Base-by-base conservation (phyloP, 2,113 vertebrate genomes). In the Tragelaphus scriptus region DNA sequence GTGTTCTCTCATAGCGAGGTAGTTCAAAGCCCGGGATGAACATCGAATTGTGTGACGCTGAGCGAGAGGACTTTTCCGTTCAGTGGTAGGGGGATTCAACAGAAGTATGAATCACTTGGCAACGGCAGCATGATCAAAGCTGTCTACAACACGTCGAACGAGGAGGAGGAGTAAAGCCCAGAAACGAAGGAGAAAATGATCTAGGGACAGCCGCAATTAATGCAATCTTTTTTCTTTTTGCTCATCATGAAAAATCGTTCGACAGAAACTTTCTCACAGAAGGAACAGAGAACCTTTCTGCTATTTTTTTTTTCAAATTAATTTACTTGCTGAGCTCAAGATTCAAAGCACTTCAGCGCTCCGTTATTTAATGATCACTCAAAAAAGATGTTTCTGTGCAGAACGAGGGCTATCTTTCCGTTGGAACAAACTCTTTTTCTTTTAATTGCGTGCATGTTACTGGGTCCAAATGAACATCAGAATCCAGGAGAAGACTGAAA, bases 221-320 rank as follows among this genome's bases (percentile, higher is more conserved):
- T 3, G 0, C 55, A 51, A 82, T 98, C 96, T 92, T 85, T 98
- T 91, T 97, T 90, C 82, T 40, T 96, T 94, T 81, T 56, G 36
- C 65, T 88, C 97, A 84, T 97, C 61, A 75, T 92, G 94, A 80
- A 61, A 58, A 91, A 92, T 53, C 80, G 93, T 80, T 61, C 53
- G 63, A 95, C 93, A 94, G 95, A 94, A 65, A 96, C 51, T 97
- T 97, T 88, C 90, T 97, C 95, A 80, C 36, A 81, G 56, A 63
- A 95, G 94, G 23, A 61, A 92, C 90, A 97, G 65, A 97, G 55
- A 97, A 92, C 17, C 26, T 81, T 95, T 71, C 36, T n/a, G 85
- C 56, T 79, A 5, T 25, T 63, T 32, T 28, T 47, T 90, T 84
- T 89, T 90, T 23, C n/a, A 71, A 75, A 75, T 40, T 75, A 40